Base-by-base conservation (phyloP, 2,797 vertebrate species). In the Protosalanx chinensis region DNA sequence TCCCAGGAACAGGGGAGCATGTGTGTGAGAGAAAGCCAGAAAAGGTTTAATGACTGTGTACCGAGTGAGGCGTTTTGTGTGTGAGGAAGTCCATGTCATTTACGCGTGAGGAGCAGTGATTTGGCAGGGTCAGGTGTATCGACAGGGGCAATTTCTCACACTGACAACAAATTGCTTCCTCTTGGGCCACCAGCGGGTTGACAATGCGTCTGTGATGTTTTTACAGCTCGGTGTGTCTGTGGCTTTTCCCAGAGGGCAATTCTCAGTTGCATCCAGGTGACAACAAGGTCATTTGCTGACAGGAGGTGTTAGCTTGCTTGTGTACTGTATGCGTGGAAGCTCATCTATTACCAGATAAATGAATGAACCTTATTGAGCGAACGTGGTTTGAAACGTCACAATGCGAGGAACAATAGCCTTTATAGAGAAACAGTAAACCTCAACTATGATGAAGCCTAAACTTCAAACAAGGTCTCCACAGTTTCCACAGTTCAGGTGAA, bases 121-220 rank as follows among this genome's bases (percentile, higher is more conserved):
- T 13, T 13, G 7, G 2, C 8, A 12, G 41, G 41, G 7, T 46
- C 41, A 46, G 2, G 41, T 8, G 41, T 10, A 1, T 46, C 12
- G 41, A 46, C 41, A 46, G 41, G 41, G 46, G 59, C 76, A 58
- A 81, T 78, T 74, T 23, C 53, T 84, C 76, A 82, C 67, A 53
- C 37, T 78, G 79, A 84, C 83, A 64, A 69, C 75, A 64, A 78
- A 29, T 59, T 74, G 79, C 68, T 77, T 84, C 82, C 80, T 80
- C 71, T 77, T 75, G 30, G 30, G 64, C 57, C 41, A 61, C 32
- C 32, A n/a, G 77, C 33, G 57, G 67, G 51, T 2, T 79, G 27
- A 70, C 4, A 58, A 37, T 16, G 49, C 0, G 62, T 76, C 5
- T 59, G 72, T 75, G n/a, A 67, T 75, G 71, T 70, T 59, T 71